phyloP scores from a whole-genome alignment of 2,113 vertebrate genomes.

The Hystrix cristata region DNA sequence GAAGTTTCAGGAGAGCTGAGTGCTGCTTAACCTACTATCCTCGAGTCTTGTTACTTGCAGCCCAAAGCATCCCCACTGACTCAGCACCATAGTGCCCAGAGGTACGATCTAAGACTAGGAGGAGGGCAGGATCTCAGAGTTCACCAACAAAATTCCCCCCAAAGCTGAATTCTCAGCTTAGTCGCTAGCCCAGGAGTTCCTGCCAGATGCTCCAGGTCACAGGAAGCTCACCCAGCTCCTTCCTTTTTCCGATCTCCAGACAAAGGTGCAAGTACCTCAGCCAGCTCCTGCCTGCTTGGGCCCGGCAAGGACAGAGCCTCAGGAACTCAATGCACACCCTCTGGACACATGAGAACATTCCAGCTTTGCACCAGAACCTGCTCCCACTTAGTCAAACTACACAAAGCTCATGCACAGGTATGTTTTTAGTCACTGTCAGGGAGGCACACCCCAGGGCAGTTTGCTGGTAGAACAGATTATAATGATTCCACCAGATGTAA shows the following conservation, averaged over 20 bases:
- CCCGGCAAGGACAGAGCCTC: neutral
- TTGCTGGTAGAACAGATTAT: neutral
- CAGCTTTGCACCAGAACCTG: neutral
- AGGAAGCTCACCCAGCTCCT: neutral
- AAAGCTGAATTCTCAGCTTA: neutral
- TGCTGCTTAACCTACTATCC: neutral
- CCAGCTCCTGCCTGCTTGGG: neutral
- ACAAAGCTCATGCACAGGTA: neutral
- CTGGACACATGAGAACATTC: slow-evolving; percentile 6
- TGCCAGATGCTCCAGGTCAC: neutral
- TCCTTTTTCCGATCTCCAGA: neutral
- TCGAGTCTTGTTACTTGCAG: slow-evolving; percentile 12
- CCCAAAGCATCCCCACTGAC: neutral
- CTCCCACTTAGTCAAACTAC: neutral
- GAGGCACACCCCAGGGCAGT: neutral
- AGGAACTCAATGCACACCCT: neutral
- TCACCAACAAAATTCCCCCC: neutral
- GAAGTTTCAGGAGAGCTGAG: neutral
- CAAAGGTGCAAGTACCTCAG: neutral
- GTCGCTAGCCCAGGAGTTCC: neutral
- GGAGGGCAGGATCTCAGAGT: neutral
- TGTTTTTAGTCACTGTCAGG: neutral
- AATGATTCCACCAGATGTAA: neutral
- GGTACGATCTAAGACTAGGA: neutral
- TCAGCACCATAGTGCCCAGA: neutral